Evolutionary conservation across 2,888 invertebrate species (phyloP).

Genomic region (Coleophora deauratella): DNA sequence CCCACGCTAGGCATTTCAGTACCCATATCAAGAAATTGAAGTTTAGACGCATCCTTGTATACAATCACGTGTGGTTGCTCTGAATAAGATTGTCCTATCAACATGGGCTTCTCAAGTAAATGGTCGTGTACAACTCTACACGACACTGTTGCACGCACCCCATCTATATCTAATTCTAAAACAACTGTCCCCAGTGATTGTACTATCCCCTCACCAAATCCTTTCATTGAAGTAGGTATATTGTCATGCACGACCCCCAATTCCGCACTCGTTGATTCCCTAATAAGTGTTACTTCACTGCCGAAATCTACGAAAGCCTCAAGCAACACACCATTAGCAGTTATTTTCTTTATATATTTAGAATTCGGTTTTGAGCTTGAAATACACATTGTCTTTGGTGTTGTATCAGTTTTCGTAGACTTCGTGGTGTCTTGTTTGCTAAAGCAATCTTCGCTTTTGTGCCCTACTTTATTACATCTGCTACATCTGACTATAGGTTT

Average conservation of each 20-base stretch:
- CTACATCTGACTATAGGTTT: no score
- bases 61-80: constrained; percentile 6
- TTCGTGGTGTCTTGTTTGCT: no score
- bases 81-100: constrained; percentile 6
- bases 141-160: neutral
- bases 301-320: no score
- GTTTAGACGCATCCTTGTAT: neutral
- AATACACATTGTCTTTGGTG: no score
- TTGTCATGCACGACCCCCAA: constrained; percentile 7
- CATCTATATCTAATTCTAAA: neutral
- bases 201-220: constrained; percentile 9
- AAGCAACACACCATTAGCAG: no score
- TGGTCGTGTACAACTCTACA: constrained; percentile 4
- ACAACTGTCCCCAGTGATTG: neutral
- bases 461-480: no score
- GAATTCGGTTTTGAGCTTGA: no score
- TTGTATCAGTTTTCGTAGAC: no score
- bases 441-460: no score
- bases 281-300: no score
- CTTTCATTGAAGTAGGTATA: constrained; percentile 8
- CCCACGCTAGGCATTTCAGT: constrained; percentile 1
- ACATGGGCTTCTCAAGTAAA: constrained; percentile 1
- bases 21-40: constrained; percentile 1
- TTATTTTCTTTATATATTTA: no score
- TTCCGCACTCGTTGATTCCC: no score